phyloP scores from a whole-genome alignment of 2,797 vertebrate species.

The Psittacula echo region DNA sequence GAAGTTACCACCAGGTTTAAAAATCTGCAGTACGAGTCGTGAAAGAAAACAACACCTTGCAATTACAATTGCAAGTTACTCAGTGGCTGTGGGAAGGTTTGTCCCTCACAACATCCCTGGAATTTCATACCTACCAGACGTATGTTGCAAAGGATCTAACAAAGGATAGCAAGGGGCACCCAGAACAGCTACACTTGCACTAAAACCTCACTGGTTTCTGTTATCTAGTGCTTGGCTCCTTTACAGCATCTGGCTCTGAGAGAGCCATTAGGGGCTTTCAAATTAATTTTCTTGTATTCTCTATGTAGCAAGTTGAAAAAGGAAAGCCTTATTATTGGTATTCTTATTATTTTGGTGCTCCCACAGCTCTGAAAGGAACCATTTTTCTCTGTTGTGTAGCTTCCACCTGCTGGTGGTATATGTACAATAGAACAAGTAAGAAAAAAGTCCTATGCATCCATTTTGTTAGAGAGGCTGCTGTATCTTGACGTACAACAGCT shows the following conservation, averaged over 20 bases:
- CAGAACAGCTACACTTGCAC: neutral
- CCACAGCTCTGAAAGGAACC: neutral
- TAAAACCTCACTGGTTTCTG: neutral
- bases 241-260: neutral
- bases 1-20: neutral
- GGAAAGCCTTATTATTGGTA: neutral
- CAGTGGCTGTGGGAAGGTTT: neutral
- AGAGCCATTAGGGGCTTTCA: neutral
- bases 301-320: neutral
- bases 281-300: neutral
- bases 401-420: neutral
- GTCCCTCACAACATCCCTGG: neutral
- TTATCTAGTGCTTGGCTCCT: neutral
- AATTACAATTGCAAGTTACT: neutral
- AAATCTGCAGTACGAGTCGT: neutral
- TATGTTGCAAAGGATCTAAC: neutral
- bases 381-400: neutral
- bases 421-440: neutral
- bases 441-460: neutral
- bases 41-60: neutral
- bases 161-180: neutral
- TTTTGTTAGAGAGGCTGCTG: neutral
- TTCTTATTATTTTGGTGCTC: neutral
- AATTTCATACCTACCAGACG: neutral
- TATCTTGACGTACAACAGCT: neutral